phyloP scores from a whole-genome alignment of 1,140 invertebrate species.

The Pseudomyrmex gracilis region DNA sequence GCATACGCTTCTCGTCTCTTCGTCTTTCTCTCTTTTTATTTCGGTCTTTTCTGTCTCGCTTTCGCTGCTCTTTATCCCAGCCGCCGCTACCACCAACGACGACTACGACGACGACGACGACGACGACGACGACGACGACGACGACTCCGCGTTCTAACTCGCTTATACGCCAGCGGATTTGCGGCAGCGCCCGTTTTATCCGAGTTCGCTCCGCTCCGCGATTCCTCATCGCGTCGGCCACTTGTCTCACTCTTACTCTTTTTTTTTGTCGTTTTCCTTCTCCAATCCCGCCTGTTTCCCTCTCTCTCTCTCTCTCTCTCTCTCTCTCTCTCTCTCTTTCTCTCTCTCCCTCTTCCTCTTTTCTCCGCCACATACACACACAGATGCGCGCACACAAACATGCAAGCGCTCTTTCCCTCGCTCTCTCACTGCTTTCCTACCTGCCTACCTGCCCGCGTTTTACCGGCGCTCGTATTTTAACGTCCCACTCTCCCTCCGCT shows the following conservation, averaged over 20 bases:
- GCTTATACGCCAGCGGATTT: constrained; percentile 76
- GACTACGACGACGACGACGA: constrained; percentile 23
- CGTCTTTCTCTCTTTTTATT: constrained; percentile 3
- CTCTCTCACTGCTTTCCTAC: constrained; percentile 53
- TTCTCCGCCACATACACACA: neutral
- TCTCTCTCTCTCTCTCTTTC: constrained; percentile 33
- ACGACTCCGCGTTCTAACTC: constrained; percentile 66
- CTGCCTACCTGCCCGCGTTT: constrained; percentile 60
- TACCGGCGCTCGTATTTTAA: constrained; percentile 78
- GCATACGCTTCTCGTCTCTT: constrained; percentile 66
- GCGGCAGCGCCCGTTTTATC: constrained; percentile 77
- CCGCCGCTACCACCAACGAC: constrained; percentile 20
- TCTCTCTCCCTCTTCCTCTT: neutral
- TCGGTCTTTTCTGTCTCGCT: constrained; percentile 30
- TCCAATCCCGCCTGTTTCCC: constrained; percentile 7
- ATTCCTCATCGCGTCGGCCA: constrained; percentile 51
- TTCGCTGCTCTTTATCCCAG: constrained; percentile 59
- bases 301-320: constrained; percentile 28
- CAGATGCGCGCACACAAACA: neutral
- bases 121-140: constrained; percentile 12
- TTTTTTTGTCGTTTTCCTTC: constrained; percentile 16
- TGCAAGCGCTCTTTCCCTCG: constrained; percentile 43
- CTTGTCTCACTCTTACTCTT: constrained; percentile 42
- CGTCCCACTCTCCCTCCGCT: constrained; percentile 64
- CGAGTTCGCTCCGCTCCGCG: constrained; percentile 55